Base-by-base conservation (phyloP, 2,113 vertebrate species). In the Rhabdornis inornatus region DNA sequence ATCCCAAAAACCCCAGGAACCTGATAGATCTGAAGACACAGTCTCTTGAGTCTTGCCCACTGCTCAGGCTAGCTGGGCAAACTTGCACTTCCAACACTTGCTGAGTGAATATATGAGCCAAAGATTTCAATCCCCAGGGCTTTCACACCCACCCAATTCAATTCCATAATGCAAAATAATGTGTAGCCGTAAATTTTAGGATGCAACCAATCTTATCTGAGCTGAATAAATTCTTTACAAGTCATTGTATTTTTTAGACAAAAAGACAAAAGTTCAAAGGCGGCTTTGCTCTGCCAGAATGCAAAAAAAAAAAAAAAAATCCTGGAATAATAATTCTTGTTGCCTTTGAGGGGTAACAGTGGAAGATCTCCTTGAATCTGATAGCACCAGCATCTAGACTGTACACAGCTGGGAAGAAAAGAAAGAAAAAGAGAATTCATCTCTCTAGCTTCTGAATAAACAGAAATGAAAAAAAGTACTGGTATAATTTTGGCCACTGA, bases 171-270 rank as follows among this genome's bases (percentile, higher is more conserved):
- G 20, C 9, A 72, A 84, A 95, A 33, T n/a, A 76, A 35, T 24
- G 11, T 45, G 25, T 50, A 82, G 28, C 20, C 8, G 1, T 53
- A 69, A 57, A 76, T 94, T 94, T 87, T 78, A 82, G 60, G 33
- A 52, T 82, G 30, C 19, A 76, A 7, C 3, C 4, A 1, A 22
- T 49, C 55, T 66, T 79, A 27, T 50, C 75, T 55, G 24, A 77
- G 42, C 33, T 77, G 45, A 88, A 87, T 63, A 77, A 85, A 91
- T 92, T 86, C 55, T 95, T 88, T 76, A 60, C 33, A 80, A 90
- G 42, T 55, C 13, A 45, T 33, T 57, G 42, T 31, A 37, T 3
- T 9, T 3, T 87, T 90, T 50, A 74, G 45, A 80, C n/a, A n/a
- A n/a, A n/a, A n/a, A 42, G 27, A 27, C 47, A 49, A 68, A 87